Evolutionary conservation across 2,888 invertebrate genomes (phyloP).

Genomic region (Suillia variegata): DNA sequence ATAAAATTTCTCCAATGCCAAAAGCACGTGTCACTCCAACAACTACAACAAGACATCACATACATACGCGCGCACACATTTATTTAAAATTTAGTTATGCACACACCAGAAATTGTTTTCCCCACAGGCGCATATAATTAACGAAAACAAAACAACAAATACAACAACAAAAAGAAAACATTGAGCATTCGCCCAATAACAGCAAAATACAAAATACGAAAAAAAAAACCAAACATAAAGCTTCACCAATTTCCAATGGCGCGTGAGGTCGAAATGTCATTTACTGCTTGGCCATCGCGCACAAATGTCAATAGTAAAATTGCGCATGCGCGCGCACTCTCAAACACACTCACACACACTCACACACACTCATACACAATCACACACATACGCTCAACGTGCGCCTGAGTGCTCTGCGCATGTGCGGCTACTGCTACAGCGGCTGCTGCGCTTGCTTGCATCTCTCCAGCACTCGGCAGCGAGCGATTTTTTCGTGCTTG

Average conservation of each 20-base stretch:
- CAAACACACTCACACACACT: too few species aligned
- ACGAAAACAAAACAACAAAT: too few species aligned
- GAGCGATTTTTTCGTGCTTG: slow-evolving; percentile 9
- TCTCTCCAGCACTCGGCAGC: neutral
- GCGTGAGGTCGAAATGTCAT: slow-evolving; percentile 48
- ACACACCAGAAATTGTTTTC: neutral
- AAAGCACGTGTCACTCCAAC: neutral
- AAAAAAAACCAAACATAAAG: neutral
- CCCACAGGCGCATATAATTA: slow-evolving; percentile 1
- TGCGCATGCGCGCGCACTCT: slow-evolving; percentile 26
- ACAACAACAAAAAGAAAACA: too few species aligned
- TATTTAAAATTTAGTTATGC: neutral
- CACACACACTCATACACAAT: too few species aligned
- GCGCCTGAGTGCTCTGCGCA: neutral
- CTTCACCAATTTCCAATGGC: slow-evolving; percentile 26
- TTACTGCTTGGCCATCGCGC: slow-evolving; percentile 22
- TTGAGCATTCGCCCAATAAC: neutral
- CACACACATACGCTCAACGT: neutral
- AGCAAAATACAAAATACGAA: neutral
- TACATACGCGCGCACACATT: neutral
- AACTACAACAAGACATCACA: too few species aligned
- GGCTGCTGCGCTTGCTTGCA: neutral
- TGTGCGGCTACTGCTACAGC: neutral
- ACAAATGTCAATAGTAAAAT: slow-evolving; percentile 34
- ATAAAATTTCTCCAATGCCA: too few species aligned